phyloP scores from a whole-genome alignment of 2,888 invertebrate species.

The Metallyticus violacea region DNA sequence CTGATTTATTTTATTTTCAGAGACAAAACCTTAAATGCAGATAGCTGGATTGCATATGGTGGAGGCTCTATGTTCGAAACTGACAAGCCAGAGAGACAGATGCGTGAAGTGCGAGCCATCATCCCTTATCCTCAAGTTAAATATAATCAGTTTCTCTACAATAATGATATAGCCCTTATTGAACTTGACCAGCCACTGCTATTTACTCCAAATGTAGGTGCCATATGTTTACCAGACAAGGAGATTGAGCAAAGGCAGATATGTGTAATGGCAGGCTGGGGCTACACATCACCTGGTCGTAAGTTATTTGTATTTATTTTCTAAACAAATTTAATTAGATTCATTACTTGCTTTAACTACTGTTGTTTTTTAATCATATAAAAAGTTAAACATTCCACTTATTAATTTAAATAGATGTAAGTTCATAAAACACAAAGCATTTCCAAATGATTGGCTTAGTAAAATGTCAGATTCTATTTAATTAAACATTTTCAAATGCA shows the following conservation, averaged over 20 bases:
- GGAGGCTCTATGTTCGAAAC: slow-evolving; percentile 41
- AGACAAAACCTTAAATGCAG: slow-evolving; percentile 35
- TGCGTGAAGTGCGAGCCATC: slow-evolving; percentile 42
- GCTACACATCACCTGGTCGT: slow-evolving; percentile 52
- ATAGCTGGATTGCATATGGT: slow-evolving; percentile 38
- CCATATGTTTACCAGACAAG: slow-evolving; percentile 55
- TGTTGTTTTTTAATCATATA: too few species aligned
- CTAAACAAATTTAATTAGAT: too few species aligned
- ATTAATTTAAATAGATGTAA: too few species aligned
- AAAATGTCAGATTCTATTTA: too few species aligned
- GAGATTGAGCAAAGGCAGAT: slow-evolving; percentile 49
- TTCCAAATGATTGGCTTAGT: too few species aligned
- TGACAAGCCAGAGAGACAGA: slow-evolving; percentile 41
- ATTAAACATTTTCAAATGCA: too few species aligned
- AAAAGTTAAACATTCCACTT: too few species aligned
- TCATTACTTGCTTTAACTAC: too few species aligned
- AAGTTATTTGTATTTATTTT: slow-evolving; percentile 22
- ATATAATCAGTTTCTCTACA: slow-evolving; percentile 56
- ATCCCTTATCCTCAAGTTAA: slow-evolving; percentile 55
- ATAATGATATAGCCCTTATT: slow-evolving; percentile 57
- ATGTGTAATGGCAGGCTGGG: slow-evolving; percentile 61
- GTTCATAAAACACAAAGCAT: too few species aligned
- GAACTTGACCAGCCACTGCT: slow-evolving; percentile 52
- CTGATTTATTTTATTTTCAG: slow-evolving; percentile 27
- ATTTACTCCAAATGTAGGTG: slow-evolving; percentile 53